These are phyloP conservation scores for Drosophila gunungcola DNA, from an alignment of 1,140 invertebrate genomes.

Conservation along the genomic window DNA sequence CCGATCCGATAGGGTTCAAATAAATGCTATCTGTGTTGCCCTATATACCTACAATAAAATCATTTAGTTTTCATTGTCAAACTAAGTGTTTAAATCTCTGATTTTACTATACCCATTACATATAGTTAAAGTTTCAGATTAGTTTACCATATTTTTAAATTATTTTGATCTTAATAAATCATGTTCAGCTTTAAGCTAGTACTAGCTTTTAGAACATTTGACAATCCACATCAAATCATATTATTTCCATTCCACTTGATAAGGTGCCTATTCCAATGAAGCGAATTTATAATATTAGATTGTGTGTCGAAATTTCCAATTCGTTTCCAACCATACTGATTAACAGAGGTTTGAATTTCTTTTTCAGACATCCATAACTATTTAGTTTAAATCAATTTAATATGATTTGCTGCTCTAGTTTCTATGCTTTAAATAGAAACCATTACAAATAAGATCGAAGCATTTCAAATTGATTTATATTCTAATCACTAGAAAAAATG, in stretches of 20 bases:
- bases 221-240: constrained; percentile 1
- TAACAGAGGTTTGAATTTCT: not conserved
- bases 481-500: too few species aligned
- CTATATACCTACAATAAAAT: not conserved
- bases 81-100: not conserved
- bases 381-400: not conserved
- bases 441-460: not conserved
- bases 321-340: not conserved
- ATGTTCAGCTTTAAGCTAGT: not conserved
- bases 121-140: too few species aligned
- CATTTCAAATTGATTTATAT: not conserved
- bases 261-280: not conserved
- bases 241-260: constrained; percentile 3
- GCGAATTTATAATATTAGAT: not conserved
- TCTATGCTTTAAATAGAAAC: not conserved
- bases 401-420: not conserved
- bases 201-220: not conserved
- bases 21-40: not conserved
- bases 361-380: not conserved
- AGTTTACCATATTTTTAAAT: too few species aligned
- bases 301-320: constrained; percentile 1
- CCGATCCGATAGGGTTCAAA: not conserved
- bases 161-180: too few species aligned
- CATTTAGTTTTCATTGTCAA: not conserved
- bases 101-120: too few species aligned